Percentiles rank a stretch among this genome's conserved stretches.
phyloP scores from a whole-genome alignment of 64 coral and sea anemone genomes.

The Montipora foliosa region DNA sequence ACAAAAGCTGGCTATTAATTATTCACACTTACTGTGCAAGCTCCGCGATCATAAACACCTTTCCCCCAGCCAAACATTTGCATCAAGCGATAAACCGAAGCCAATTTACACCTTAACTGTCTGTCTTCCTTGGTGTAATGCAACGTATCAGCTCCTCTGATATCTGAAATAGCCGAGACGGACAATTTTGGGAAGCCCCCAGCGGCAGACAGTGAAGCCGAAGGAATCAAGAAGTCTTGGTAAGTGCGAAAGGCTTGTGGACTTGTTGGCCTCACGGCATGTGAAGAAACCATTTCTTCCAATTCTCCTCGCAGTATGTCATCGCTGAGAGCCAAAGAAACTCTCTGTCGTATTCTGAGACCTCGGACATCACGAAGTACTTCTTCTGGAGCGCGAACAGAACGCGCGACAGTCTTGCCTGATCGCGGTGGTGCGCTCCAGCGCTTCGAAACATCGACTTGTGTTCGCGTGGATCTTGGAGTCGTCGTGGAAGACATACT shows the following conservation, averaged over 20 bases:
- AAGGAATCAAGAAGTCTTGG: constrained; percentile 79
- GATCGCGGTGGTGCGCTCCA: constrained; percentile 69
- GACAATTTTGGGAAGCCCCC: background rate
- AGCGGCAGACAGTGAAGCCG: constrained; percentile 2
- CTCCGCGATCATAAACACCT: constrained; percentile 27
- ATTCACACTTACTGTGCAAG: constrained; percentile 31
- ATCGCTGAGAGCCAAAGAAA: constrained; percentile 69
- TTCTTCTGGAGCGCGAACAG: constrained; percentile 48
- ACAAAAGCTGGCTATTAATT: background rate
- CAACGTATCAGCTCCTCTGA: constrained; percentile 63
- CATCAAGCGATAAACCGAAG: constrained; percentile 69
- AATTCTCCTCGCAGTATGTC: constrained; percentile 65
- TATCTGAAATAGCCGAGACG: constrained; percentile 49
- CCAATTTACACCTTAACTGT: constrained; percentile 66
- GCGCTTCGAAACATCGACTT: constrained; percentile 25
- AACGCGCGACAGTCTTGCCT: constrained; percentile 32
- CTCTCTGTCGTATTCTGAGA: constrained; percentile 67
- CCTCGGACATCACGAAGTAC: constrained; percentile 73
- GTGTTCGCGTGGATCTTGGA: constrained; percentile 28
- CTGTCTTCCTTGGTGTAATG: constrained; percentile 60
- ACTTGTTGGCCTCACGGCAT: constrained; percentile 6
- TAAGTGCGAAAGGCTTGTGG: constrained; percentile 60
- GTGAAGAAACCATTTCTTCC: constrained; percentile 51
- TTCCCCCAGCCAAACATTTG: constrained; percentile 58
- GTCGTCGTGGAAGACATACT: constrained; percentile 39